Percentiles rank a stretch among this genome's conserved stretches.
Conservation (phyloP, 2,797 vertebrate genomes). For the Phyllotis vaccarum region DNA sequence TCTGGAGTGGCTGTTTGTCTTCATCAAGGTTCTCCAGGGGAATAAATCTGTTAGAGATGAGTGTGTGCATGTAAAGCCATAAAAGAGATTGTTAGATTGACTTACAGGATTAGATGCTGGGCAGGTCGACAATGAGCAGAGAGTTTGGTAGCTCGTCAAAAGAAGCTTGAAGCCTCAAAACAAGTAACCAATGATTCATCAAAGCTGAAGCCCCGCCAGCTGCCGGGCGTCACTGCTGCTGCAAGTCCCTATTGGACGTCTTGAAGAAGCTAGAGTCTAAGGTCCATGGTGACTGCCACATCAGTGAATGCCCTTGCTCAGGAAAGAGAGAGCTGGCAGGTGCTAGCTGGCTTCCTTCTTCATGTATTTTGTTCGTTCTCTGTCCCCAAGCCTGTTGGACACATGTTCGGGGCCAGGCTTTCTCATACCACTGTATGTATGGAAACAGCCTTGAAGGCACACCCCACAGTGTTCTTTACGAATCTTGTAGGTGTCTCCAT, state of each 20-base stretch:
- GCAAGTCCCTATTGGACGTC: neutral
- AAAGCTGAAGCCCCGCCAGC: neutral
- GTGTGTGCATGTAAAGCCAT: neutral
- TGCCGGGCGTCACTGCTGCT: neutral
- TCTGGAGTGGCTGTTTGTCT: constrained; percentile 35
- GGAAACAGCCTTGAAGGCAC: neutral
- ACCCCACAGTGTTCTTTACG: neutral
- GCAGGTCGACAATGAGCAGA: neutral
- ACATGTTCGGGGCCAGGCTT: neutral
- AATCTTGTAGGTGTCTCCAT: neutral
- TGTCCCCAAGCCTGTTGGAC: neutral
- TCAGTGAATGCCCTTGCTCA: neutral
- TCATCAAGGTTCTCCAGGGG: neutral
- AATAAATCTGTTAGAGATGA: neutral
- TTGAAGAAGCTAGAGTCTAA: neutral
- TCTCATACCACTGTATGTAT: neutral
- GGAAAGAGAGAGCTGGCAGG: neutral
- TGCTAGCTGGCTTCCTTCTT: neutral
- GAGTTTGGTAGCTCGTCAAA: neutral
- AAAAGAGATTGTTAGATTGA: neutral
- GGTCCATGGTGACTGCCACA: too few relatives aligned
- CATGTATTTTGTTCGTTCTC: neutral
- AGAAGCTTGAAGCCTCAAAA: neutral
- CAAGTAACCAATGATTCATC: neutral
- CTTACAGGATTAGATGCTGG: neutral